Percentiles rank a stretch among this genome's conserved stretches.
These are phyloP conservation scores for Margaritifera margaritifera DNA, from an alignment of 2,888 invertebrate species.

Conservation along the genomic window DNA sequence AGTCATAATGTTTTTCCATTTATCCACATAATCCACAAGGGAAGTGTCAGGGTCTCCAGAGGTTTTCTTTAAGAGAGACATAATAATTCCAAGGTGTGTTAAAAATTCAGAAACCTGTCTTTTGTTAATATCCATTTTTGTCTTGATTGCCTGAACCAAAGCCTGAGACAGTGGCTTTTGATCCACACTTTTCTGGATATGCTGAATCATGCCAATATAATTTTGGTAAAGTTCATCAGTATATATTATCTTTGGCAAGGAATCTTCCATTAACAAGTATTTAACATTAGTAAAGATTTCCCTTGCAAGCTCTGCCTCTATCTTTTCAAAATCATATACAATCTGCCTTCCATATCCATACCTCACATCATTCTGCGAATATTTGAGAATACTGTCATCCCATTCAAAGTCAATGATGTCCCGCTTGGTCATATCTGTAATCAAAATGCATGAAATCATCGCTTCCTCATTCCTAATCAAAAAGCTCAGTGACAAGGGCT, in stretches of 20 bases:
- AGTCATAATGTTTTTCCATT: conserved; percentile 24
- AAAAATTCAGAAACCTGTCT: conserved; percentile 29
- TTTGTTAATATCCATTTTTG: conserved; percentile 20
- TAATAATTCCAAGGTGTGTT: conserved; percentile 35
- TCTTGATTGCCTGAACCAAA: conserved; percentile 16
- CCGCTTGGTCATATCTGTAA: conserved; percentile 20
- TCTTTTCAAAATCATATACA: conserved; percentile 34
- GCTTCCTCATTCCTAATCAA: conserved; percentile 7
- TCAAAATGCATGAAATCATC: conserved; percentile 10
- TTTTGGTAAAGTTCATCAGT: conserved; percentile 46
- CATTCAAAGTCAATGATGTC: conserved; percentile 17
- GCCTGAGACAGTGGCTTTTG: conserved; percentile 32
- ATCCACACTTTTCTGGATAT: conserved; percentile 15
- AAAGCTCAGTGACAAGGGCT: conserved; percentile 17
- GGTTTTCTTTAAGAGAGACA: conserved; percentile 40
- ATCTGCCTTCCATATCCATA: conserved; percentile 32
- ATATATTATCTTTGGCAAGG: conserved; percentile 33
- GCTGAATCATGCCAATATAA: conserved; percentile 24
- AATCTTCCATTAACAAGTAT: conserved; percentile 15
- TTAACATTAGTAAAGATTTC: conserved; percentile 22
- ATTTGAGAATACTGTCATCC: conserved; percentile 18
- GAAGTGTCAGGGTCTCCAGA: conserved; percentile 27
- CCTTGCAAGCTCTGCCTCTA: conserved; percentile 33
- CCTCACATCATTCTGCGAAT: conserved; percentile 30
- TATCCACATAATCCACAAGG: conserved; percentile 32